phyloP scores from a whole-genome alignment of 2,113 vertebrate genomes.

The Pseudorhombus dupliciocellatus region DNA sequence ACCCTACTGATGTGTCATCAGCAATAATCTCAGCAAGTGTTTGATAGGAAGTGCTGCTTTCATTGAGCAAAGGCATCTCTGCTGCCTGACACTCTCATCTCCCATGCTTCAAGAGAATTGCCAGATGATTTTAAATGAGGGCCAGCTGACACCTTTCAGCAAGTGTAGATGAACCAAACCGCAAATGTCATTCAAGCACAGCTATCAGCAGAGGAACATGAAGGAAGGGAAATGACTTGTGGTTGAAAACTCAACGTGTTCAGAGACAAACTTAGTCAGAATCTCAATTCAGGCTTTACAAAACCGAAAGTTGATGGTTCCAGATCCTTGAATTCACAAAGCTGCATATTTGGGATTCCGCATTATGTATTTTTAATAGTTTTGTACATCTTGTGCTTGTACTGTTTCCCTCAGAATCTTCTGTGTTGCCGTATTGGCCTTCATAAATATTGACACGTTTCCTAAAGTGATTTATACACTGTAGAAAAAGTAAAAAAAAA shows the following conservation, averaged over 20 bases:
- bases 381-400: not conserved
- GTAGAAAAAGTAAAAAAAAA: no score
- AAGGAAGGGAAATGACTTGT: not conserved
- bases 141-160: conserved; percentile 58
- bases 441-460: no score
- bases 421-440: not conserved
- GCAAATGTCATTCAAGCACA: conserved; percentile 23
- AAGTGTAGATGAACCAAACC: conserved; percentile 37
- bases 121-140: conserved; percentile 66
- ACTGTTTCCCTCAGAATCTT: not conserved
- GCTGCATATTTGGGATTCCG: no score
- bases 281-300: not conserved
- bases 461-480: no score
- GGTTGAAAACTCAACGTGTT: not conserved
- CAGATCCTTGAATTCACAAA: not conserved
- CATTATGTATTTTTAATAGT: no score
- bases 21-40: conserved; percentile 69
- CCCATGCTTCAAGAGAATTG: conserved; percentile 58
- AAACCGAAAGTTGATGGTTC: not conserved
- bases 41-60: conserved; percentile 71
- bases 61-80: conserved; percentile 60
- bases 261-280: not conserved
- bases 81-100: conserved; percentile 56
- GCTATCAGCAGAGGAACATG: conserved; percentile 12
- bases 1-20: conserved; percentile 77